Evolutionary conservation across 1,140 invertebrate species (phyloP), one percentile per base, ranked within the genome.

Genomic region (Stegodyphus mimosarum): DNA sequence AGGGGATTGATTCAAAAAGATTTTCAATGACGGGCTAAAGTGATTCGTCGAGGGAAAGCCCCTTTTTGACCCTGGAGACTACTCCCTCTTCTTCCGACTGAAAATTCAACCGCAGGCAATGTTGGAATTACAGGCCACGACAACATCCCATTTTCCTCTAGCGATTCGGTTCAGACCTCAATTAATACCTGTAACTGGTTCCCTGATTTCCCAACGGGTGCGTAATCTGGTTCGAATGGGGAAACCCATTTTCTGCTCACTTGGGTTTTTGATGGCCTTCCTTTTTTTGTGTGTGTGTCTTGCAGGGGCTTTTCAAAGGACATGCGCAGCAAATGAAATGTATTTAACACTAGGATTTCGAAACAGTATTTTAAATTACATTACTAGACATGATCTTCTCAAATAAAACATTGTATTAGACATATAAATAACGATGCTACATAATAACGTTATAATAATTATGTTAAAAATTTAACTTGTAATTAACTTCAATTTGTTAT

Each of bases 121-220:
- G 70, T 78, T n/a, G 66, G 49, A 33, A 33, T 33, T 33, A 33
- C 33, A 33, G 33, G 7, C 63, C 73, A 17, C 9, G 51, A 70
- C 77, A 79, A 70, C 77, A 79, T 70, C 64, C 77, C 33, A 33
- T n/a, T 49, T n/a, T 49, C 77, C 66, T 6, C 15, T 18, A 52
- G 50, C 17, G 13, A 9, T 7, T 64, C 50, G 51, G 50, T 50
- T 50, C 76, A 51, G 18, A 33, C 18, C 50, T 66, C 81, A 84
- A 84, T 84, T 84, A 84, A 76, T 84, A 75, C 60, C 72, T 18
- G 72, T 84, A 84, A 84, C 81, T 76, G 81, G 72, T 70, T 76
- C 71, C 51, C 81, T 84, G 73, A 84, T 84, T 84, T 84, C 81
- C 81, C 81, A 74, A 70, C 7, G 81, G 80, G 72, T 70, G 18